These are phyloP conservation scores for Acridotheres tristis DNA, from an alignment of 2,797 vertebrate species.

Conservation along the genomic window DNA sequence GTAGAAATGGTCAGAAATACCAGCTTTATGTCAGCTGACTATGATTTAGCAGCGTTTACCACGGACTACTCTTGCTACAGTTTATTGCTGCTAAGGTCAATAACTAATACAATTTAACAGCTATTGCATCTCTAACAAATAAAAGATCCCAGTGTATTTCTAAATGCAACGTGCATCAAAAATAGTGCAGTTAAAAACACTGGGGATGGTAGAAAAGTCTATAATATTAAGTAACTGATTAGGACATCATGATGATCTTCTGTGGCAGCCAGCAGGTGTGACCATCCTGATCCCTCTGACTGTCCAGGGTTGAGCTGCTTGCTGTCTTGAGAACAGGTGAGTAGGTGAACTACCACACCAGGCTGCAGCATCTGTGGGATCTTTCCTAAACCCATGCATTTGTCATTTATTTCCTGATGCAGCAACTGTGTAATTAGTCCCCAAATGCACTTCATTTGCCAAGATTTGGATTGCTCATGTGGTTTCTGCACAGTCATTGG, in stretches of 20 bases:
- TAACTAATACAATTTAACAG: slow-evolving; percentile 64
- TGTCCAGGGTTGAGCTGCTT: not conserved
- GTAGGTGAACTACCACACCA: not conserved
- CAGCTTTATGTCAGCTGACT: not conserved
- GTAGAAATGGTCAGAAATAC: not conserved
- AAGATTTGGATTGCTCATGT: not conserved
- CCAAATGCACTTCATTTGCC: accelerated
- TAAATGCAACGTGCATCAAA: not conserved
- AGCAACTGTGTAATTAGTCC: not conserved
- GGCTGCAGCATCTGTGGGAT: not conserved
- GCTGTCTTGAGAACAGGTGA: not conserved
- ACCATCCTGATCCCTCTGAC: not conserved
- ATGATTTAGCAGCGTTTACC: slow-evolving; percentile 28
- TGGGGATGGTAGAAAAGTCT: not conserved
- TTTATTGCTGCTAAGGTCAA: slow-evolving; percentile 58
- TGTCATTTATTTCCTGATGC: not conserved
- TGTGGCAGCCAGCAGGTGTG: not conserved
- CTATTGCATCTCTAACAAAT: slow-evolving; percentile 38
- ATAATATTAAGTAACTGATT: not conserved
- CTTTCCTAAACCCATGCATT: not conserved
- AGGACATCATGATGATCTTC: not conserved
- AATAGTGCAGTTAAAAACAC: not conserved
- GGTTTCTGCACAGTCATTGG: not conserved
- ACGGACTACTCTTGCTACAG: not conserved
- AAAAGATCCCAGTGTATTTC: not conserved